Percentiles rank a stretch among this genome's conserved stretches.
Evolutionary conservation across 2,888 invertebrate species (phyloP).

Genomic region (Nephrotoma flavescens): DNA sequence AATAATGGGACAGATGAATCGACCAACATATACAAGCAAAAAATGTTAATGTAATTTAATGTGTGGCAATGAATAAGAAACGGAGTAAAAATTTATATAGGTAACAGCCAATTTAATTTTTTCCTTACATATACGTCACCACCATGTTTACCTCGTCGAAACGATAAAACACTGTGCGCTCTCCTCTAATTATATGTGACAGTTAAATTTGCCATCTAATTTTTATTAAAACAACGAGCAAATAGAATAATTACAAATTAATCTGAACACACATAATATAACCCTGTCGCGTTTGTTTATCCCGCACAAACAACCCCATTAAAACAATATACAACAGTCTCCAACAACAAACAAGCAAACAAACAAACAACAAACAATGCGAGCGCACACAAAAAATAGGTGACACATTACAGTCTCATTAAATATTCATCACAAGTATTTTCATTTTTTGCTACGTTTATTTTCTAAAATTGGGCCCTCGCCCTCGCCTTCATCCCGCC

Average conservation of each 20-base stretch:
- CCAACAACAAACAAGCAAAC: neutral
- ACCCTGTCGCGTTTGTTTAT: neutral
- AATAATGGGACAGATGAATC: neutral
- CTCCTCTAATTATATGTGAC: neutral
- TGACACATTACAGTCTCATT: neutral
- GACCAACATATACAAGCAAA: neutral
- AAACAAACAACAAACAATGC: neutral
- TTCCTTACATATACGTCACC: neutral
- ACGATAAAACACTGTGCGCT: neutral
- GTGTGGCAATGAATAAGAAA: neutral
- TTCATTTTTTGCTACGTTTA: neutral
- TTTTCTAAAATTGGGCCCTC: neutral
- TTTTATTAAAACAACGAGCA: neutral
- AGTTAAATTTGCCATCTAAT: neutral
- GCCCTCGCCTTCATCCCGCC: neutral
- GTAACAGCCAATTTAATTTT: neutral
- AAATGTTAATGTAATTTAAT: neutral
- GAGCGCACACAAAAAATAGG: neutral
- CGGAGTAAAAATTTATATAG: neutral
- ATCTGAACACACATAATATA: neutral
- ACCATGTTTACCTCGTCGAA: neutral
- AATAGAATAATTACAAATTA: neutral
- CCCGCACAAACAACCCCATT: neutral
- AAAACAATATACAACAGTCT: neutral
- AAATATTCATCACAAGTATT: neutral